Evolutionary conservation across 1,140 invertebrate species (phyloP), one percentile per base, ranked within the genome.

Genomic region (Conus ventricosus): DNA sequence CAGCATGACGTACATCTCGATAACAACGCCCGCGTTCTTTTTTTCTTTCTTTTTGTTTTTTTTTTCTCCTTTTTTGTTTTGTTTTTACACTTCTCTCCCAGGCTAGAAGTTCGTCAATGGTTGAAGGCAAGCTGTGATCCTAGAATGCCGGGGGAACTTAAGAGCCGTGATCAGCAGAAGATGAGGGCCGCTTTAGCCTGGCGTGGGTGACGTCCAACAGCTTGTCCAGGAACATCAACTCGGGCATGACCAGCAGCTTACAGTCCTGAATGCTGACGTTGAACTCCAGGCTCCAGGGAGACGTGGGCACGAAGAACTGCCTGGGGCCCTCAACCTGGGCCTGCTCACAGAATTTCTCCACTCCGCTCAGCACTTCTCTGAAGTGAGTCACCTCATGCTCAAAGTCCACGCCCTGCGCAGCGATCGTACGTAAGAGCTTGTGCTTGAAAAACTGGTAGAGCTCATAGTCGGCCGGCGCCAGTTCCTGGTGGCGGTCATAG

Each of bases 361-460:
- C 90, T 51, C 88, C 25, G 20, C 51, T 54, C 80, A 92, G 81
- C 53, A 93, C 84, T 7, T 39, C 27, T 88, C 90, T 91, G 80
- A 92, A 93, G 82, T 91, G 71, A 15, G 87, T 75, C 23, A 94
- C 89, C 88, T 93, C 93, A 23, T 90, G 63, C 20, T 55, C 27
- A 67, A 93, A 92, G 51, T 92, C 91, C 15, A 87, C 13, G 5
- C 90, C 89, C 25, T 91, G 87, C 75, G 88, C 27, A n/a, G 85
- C 76, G 15, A 94, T 23, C 67, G 90, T 88, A 25, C 81, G 81
- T 27, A 82, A 17, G 81, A 93, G 91, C 27, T 87, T 91, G 39
- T 51, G 83, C 23, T 84, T 53, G 87, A 92, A 93, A 88, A 91
- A 88, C 4, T 91, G 83, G 78, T 94, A 94, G 15, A 94, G 85